Evolutionary conservation across 2,888 invertebrate genomes (phyloP).

Genomic region (Furcula furcula): DNA sequence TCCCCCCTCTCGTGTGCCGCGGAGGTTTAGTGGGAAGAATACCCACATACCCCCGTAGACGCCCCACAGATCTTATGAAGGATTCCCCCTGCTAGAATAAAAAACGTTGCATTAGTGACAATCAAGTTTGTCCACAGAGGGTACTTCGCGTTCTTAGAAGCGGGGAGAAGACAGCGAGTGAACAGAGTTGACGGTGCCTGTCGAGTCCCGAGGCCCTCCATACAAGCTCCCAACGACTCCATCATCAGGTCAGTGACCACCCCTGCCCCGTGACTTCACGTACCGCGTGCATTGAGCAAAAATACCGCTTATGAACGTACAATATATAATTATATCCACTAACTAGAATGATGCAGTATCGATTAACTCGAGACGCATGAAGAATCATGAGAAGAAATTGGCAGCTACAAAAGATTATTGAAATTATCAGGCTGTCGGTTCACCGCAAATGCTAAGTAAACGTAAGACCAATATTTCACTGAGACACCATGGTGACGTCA

Average conservation of each 20-base stretch:
- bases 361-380: conserved; percentile 47
- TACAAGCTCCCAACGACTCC: conserved; percentile 87
- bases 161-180: conserved; percentile 87
- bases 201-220: conserved; percentile 80
- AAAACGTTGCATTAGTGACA: too few species aligned
- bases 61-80: too few species aligned
- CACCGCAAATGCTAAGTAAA: conserved; percentile 29
- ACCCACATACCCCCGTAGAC: too few species aligned
- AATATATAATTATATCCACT: conserved; percentile 32
- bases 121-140: conserved; percentile 85
- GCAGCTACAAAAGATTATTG: conserved; percentile 9
- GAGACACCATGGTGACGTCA: too few species aligned
- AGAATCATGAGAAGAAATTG: conserved; percentile 18
- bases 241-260: conserved; percentile 79
- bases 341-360: conserved; percentile 30
- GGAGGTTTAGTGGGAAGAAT: too few species aligned
- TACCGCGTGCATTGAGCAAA: too few species aligned
- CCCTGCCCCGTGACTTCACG: too few species aligned
- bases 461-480: too few species aligned
- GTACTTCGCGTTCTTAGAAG: conserved; percentile 94
- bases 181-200: conserved; percentile 81
- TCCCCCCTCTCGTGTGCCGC: too few species aligned
- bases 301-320: conserved; percentile 31
- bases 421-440: conserved; percentile 21
- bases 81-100: too few species aligned